A percentile compares a stretch with the other conserved stretches of the same genome.
Evolutionary conservation across 2,113 vertebrate genomes (phyloP).

Genomic region (Trachemys scripta): DNA sequence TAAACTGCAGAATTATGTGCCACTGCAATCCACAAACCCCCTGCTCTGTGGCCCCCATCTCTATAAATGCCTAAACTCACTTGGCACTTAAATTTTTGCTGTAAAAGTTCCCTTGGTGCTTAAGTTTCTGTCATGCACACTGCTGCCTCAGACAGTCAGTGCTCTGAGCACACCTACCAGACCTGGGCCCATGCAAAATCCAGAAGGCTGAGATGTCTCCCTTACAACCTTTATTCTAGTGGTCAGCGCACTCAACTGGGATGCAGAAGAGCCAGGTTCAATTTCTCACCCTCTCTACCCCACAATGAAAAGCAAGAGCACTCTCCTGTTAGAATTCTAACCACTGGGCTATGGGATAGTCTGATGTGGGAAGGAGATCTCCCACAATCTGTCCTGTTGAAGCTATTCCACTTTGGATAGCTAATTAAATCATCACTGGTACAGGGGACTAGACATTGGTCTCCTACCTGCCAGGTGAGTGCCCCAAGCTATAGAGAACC

Average conservation of each 20-base stretch:
- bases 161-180: not conserved
- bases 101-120: not conserved
- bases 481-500: not conserved
- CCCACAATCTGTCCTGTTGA: not conserved
- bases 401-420: not conserved
- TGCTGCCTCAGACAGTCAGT: not conserved
- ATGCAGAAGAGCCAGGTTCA: not conserved
- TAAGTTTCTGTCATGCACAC: not conserved
- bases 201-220: not conserved
- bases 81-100: not conserved
- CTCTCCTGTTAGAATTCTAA: too few species aligned
- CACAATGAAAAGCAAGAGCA: not conserved
- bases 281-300: not conserved
- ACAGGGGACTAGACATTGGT: not conserved
- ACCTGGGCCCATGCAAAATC: not conserved
- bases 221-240: not conserved
- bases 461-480: not conserved
- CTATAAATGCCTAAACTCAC: not conserved
- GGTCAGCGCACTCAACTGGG: not conserved
- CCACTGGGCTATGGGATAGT: too few species aligned
- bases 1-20: not conserved
- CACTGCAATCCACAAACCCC: not conserved
- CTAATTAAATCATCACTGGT: not conserved
- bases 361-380: too few species aligned
- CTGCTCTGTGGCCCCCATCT: not conserved